These are phyloP conservation scores for Lagopus muta DNA, from an alignment of 2,113 vertebrate genomes.

Conservation along the genomic window DNA sequence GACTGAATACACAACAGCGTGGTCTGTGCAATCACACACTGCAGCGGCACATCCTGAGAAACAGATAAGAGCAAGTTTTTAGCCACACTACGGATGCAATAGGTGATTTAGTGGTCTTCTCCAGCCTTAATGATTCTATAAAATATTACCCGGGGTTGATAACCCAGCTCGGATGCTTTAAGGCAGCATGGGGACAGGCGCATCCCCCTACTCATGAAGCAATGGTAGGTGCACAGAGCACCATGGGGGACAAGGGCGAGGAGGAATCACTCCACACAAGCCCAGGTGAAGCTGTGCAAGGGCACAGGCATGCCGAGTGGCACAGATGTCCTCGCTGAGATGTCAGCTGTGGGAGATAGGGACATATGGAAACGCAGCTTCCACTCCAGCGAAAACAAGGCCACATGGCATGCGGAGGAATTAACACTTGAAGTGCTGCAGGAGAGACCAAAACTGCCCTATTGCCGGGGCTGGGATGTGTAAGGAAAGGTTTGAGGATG, in stretches of 20 bases:
- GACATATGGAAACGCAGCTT: slow-evolving; percentile 52
- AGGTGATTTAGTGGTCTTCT: no score
- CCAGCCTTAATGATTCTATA: no score
- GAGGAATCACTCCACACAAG: not conserved
- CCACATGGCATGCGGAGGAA: not conserved
- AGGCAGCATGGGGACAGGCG: no score
- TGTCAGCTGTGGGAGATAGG: not conserved
- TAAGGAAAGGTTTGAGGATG: not conserved
- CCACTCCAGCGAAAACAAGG: not conserved
- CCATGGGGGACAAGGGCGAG: not conserved
- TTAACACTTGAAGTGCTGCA: not conserved
- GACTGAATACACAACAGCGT: not conserved
- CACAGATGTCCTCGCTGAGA: not conserved
- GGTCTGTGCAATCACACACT: rapidly evolving
- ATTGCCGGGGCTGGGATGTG: not conserved
- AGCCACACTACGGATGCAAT: not conserved
- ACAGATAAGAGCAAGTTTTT: not conserved
- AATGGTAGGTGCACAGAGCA: rapidly evolving
- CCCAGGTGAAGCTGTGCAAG: not conserved
- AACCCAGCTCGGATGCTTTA: rapidly evolving
- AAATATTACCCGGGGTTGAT: not conserved
- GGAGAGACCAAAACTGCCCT: rapidly evolving
- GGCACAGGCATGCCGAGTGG: rapidly evolving
- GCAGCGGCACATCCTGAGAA: not conserved
- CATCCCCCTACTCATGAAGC: rapidly evolving